These are phyloP conservation scores for Nasonovia ribisnigri DNA, from an alignment of 2,888 invertebrate species.

Conservation along the genomic window DNA sequence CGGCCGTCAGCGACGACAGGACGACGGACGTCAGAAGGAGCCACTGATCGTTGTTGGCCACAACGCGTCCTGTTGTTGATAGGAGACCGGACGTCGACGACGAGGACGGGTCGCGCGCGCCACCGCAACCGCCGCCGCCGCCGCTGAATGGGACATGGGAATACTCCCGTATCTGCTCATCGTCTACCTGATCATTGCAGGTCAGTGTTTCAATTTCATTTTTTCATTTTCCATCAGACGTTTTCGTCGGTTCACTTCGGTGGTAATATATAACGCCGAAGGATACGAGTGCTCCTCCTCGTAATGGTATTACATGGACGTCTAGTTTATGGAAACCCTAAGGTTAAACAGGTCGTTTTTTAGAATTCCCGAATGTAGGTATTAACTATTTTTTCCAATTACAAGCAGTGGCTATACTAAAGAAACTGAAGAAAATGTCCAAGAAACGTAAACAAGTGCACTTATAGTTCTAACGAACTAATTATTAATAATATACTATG, in stretches of 20 bases:
- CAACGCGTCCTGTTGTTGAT: conserved; percentile 50
- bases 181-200: conserved; percentile 60
- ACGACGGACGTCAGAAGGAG: conserved; percentile 4
- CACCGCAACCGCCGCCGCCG: conserved; percentile 59
- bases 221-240: background rate
- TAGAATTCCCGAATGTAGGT: no score
- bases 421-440: no score
- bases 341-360: no score
- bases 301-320: no score
- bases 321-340: no score
- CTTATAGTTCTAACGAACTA: no score
- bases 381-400: no score
- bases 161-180: conserved; percentile 62
- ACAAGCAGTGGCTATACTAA: no score
- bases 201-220: background rate
- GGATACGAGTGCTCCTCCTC: no score
- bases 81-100: conserved; percentile 24
- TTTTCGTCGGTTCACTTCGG: background rate
- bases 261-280: no score
- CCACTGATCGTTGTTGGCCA: background rate
- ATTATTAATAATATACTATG: no score
- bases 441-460: no score
- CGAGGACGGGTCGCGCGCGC: conserved; percentile 53
- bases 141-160: conserved; percentile 65
- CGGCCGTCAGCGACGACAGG: conserved; percentile 34